Evolutionary conservation across 2,888 invertebrate species (phyloP), one percentile per base, ranked within the genome.

Genomic region (Ochlodes sylvanus): DNA sequence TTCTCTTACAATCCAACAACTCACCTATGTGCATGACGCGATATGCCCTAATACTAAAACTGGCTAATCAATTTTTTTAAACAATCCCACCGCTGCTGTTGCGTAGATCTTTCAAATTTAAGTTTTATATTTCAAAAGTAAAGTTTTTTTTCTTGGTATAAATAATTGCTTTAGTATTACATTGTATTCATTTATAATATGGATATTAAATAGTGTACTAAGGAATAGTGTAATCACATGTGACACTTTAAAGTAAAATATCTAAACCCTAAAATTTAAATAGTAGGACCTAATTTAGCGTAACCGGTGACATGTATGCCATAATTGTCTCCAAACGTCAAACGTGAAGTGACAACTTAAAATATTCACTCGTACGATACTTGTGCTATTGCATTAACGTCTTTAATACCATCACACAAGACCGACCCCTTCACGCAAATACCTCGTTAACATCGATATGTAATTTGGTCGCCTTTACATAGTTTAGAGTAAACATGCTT

Each of bases 251-350:
- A 21, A 47, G 17, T 52, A 56, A 65, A 70, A 63, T 41, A 52
- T n/a, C 6, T 41, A 58, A 54, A 57, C 65, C 65, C 52, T 70
- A 63, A 44, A 52, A 60, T 41, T 60, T 64, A 74, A 73, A 74
- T 67, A 73, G 69, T 65, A 68, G 70, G 66, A 69, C 73, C 75
- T 77, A 75, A 77, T 76, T 78, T 74, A 74, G 72, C 71, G 74
- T 74, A 77, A 70, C 73, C 77, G 78, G 74, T 78, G 78, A 77
- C 77, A 77, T 74, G 72, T 74, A 74, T 71, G 72, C 72, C 75
- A 71, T 76, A 75, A 76, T 76, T 77, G 76, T 77, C 75, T 72
- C 69, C 69, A 73, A 76, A 76, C 74, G 76, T 76, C 77, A 77
- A 76, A 77, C 73, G 68, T 70, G 19, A 60, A 44, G 58, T 69